These are phyloP conservation scores for Cantharis rustica DNA, from an alignment of 2,888 invertebrate species.

Conservation along the genomic window DNA sequence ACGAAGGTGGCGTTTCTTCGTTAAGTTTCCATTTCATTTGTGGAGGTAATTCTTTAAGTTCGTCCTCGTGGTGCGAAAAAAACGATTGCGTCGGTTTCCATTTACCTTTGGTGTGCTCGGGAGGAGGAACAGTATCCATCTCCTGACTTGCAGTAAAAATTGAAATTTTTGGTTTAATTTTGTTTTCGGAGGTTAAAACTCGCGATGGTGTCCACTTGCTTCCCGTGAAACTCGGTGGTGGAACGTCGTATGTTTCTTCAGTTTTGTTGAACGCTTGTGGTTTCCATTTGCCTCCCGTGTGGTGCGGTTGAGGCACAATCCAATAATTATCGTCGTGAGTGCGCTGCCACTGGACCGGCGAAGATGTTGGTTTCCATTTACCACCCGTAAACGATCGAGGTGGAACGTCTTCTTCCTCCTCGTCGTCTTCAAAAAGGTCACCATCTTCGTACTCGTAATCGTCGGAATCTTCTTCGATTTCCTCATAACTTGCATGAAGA, in stretches of 20 bases:
- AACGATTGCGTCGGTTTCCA: conserved; percentile 62
- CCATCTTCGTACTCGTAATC: conserved; percentile 52
- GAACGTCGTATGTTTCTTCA: conserved; percentile 34
- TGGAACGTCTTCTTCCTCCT: conserved; percentile 57
- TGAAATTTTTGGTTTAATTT: conserved; percentile 59
- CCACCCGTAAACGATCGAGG: conserved; percentile 66
- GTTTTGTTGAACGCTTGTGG: conserved; percentile 42
- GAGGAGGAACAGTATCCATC: conserved; percentile 54
- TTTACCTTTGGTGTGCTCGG: conserved; percentile 65
- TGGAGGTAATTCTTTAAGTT: neutral
- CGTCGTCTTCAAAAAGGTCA: conserved; percentile 61
- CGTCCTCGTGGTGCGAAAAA: neutral
- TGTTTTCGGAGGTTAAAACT: neutral
- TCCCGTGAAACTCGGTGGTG: conserved; percentile 60
- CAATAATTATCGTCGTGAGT: conserved; percentile 56
- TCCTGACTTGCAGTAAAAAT: conserved; percentile 37
- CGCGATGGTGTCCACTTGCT: conserved; percentile 73
- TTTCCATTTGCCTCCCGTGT: conserved; percentile 70
- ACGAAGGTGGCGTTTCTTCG: conserved; percentile 66
- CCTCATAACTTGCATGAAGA: conserved; percentile 38
- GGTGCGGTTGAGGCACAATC: conserved; percentile 61
- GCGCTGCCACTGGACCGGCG: conserved; percentile 50
- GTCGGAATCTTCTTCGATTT: conserved; percentile 50
- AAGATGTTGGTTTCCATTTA: conserved; percentile 74
- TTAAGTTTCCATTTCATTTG: conserved; percentile 12